Base-by-base conservation (phyloP, 1,140 invertebrate genomes). In the Geopemphigus sp. region DNA sequence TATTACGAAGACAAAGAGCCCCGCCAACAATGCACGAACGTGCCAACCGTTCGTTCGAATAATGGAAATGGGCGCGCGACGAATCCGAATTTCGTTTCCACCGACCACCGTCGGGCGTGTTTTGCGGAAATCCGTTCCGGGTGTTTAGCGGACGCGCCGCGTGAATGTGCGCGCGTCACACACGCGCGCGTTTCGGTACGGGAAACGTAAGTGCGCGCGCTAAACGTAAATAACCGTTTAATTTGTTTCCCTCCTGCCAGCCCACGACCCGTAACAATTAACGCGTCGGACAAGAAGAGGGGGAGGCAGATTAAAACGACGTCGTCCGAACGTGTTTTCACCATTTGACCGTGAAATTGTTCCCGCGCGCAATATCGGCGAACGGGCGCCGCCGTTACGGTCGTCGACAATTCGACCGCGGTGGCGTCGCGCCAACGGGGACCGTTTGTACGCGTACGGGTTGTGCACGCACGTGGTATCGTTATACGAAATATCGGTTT, bases 91-190 rank as follows among this genome's bases (percentile, higher is more conserved):
- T 74, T 74, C n/a, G 45, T 59, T 59, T 74, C 72, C 54, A 74
- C 72, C 6, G 39, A 11, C 39, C 57, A 74, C 72, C 29, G 57
- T 14, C 47, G 39, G 74, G 74, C 74, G 74, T 78, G 74, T 78
- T 78, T 63, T 63, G 74, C 74, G 74, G 74, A 78, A 78, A 78
- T 78, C 74, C 74, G 74, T 78, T 78, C n/a, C 47, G 17, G 56
- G 57, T 63, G 39, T 26, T 59, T 45, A 74, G n/a, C 64, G 14
- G n/a, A 50, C 64, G 11, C n/a, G 50, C 32, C 39, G 17, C 12
- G 26, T n/a, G 29, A 22, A 47, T 45, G 1, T 24, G 39, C 4
- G 5, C n/a, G 39, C 24, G 39, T 68, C 5, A 39, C 32, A 12
- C 8, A 15, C 11, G 39, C 39, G 32, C 22, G 63, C 19, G 22